Evolutionary conservation across 2,888 invertebrate genomes (phyloP), one percentile per base, ranked within the genome.

Genomic region (Zaprionus obscuricornis): DNA sequence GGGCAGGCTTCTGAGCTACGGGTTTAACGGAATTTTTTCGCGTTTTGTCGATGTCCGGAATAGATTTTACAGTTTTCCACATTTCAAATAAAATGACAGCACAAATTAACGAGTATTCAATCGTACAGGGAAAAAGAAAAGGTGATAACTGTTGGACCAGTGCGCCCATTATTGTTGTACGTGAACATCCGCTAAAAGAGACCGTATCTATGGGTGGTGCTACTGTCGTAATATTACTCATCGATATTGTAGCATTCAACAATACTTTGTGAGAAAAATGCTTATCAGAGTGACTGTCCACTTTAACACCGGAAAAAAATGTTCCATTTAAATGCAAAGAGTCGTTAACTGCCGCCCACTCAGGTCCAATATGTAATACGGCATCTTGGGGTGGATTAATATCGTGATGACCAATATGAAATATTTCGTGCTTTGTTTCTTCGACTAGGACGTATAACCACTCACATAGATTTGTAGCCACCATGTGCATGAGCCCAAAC

Each of bases 391-490:
- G 64, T 0, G 51, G 42, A 22, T 75, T 58, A 1, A 31, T 54
- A 3, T 86, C 78, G 47, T 88, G 83, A 40, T 92, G 92, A 71
- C 93, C 92, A 71, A 96, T 91, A 84, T 95, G 95, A 73, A 94
- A 93, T 67, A 96, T 96, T 89, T 97, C 96, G 87, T 96, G 96
- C 86, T 96, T 95, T 1, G 97, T 97, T 89, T 97, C 97, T 87
- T 95, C 95, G 0, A 97, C 95, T 14, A 97, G 91, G 2, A 96
- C 96, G 87, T 95, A 94, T 40, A 97, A 89, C 98, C 98, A 98
- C 79, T 97, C 96, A 90, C 97, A 97, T 10, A 98, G 90, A 90
- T 98, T 98, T 11, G 97, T 96, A 1, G 97, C 97, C 43, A 98
- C 66, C 96, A 90, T 91, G 88, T 98, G 98, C 97, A 98, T 97